phyloP scores from a whole-genome alignment of 2,888 invertebrate genomes.

The Pollenia angustigena region DNA sequence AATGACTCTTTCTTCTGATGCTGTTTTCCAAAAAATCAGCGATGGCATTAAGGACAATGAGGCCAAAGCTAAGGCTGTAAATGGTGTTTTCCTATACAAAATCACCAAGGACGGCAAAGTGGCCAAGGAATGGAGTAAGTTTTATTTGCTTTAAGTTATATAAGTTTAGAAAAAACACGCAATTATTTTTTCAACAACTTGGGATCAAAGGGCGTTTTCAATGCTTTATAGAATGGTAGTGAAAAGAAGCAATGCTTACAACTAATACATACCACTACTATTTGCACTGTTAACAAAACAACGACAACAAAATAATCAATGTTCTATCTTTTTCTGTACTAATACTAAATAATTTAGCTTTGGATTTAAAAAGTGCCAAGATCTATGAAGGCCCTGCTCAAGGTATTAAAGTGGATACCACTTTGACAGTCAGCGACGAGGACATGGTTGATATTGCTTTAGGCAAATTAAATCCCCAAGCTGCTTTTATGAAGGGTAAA shows the following conservation, averaged over 20 bases:
- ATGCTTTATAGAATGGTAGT: no score
- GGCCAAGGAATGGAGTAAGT: constrained; percentile 95
- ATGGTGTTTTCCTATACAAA: constrained; percentile 93
- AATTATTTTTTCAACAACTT: no score
- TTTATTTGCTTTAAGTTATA: not conserved
- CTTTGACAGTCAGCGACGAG: constrained; percentile 92
- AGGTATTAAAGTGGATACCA: constrained; percentile 92
- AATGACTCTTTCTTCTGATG: constrained; percentile 89
- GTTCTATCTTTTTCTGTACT: not conserved
- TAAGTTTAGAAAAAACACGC: no score
- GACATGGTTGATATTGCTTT: constrained; percentile 93
- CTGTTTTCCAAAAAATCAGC: constrained; percentile 90
- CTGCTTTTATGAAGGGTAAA: constrained; percentile 96
- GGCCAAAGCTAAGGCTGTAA: constrained; percentile 90
- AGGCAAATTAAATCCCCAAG: constrained; percentile 92
- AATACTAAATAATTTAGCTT: constrained; percentile 85
- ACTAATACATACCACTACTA: not conserved
- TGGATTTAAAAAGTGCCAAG: constrained; percentile 92
- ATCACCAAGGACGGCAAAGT: constrained; percentile 93
- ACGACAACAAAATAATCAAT: constrained; percentile 45
- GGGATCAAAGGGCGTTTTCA: no score
- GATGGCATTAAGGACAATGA: constrained; percentile 90
- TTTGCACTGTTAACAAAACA: not conserved
- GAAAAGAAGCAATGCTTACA: no score
- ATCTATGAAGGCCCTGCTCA: constrained; percentile 91